These are phyloP conservation scores for Columba janthina DNA, from an alignment of 2,113 vertebrate species.

Conservation along the genomic window DNA sequence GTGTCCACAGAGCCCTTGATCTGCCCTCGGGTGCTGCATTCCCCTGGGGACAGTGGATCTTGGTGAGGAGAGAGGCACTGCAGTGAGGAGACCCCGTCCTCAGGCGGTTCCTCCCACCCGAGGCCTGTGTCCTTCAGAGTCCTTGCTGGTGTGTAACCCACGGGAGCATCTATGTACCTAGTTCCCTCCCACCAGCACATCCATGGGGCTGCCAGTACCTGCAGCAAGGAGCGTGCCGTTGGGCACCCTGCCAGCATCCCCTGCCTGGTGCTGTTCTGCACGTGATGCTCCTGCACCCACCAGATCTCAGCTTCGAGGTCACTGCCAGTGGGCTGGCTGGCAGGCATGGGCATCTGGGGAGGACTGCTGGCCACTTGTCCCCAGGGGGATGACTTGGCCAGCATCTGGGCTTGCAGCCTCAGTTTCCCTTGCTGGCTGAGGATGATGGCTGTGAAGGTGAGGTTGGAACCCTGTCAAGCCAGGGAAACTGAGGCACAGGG, in stretches of 20 bases:
- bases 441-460: fast-evolving
- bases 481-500: background rate
- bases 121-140: conserved; percentile 29
- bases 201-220: background rate
- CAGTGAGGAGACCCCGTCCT: background rate
- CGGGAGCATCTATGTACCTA: background rate
- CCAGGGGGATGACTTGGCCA: background rate
- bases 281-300: background rate
- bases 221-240: fast-evolving
- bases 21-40: fast-evolving
- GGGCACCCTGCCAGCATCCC: background rate
- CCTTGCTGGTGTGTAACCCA: background rate
- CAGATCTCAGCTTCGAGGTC: background rate
- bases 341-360: background rate
- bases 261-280: background rate
- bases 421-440: background rate
- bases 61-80: background rate
- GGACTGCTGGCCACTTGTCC: background rate
- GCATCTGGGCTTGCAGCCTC: background rate
- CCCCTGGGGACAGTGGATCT: background rate
- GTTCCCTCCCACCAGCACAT: background rate
- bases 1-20: background rate
- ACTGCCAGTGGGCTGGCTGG: background rate
- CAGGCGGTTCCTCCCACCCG: background rate
- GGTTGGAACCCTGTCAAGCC: background rate